Base-by-base conservation (phyloP, 2,888 invertebrate genomes). In the Limnephilus auricula region DNA sequence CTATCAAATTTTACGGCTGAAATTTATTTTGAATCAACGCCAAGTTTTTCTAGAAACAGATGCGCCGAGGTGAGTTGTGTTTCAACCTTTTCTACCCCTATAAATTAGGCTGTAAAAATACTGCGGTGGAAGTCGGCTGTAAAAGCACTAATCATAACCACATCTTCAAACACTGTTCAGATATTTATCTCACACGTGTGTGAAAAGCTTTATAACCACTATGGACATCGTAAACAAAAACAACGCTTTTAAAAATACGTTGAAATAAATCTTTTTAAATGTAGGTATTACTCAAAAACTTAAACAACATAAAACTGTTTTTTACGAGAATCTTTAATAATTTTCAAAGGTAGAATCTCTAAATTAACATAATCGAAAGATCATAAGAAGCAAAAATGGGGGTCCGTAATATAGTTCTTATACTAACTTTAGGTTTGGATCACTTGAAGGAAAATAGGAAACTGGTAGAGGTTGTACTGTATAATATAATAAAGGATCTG, bases 21-120 rank as follows among this genome's bases (percentile, higher is more conserved):
- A 25, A 65, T 82, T 82, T 32, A 82, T 82, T 82, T 82, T 32
- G 82, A 82, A 82, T 34, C 82, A 82, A 25, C 34, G 31, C 82
- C 82, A 34, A 82, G 13, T 31, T 34, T 37, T 32, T 82, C 25
- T 34, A 82, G 18, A 37, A 32, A 34, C 32, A 82, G 82, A 82
- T 82, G 82, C 25, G 32, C 34, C 2, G 82, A 32, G 32, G 32
- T 82, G 37, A 82, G 37, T 25, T 32, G 32, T 82, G 34, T 82
- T 82, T 32, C 65, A 65, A 65, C 65, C 65, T 65, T 65, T 65
- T 82, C 25, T 32, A 25, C 82, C 32, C 82, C 9, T 82, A 82
- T 32, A 82, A 82, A 82, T 37, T 25, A 82, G 32, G 82, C 32
- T 82, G 25, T 65, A 65, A 65, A 65, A 65, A 65, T 65, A 25